A percentile compares a stretch with the other conserved stretches of the same genome.
These are phyloP conservation scores for Pseudocheirus occidentalis DNA, from an alignment of 2,797 vertebrate genomes.

Conservation along the genomic window DNA sequence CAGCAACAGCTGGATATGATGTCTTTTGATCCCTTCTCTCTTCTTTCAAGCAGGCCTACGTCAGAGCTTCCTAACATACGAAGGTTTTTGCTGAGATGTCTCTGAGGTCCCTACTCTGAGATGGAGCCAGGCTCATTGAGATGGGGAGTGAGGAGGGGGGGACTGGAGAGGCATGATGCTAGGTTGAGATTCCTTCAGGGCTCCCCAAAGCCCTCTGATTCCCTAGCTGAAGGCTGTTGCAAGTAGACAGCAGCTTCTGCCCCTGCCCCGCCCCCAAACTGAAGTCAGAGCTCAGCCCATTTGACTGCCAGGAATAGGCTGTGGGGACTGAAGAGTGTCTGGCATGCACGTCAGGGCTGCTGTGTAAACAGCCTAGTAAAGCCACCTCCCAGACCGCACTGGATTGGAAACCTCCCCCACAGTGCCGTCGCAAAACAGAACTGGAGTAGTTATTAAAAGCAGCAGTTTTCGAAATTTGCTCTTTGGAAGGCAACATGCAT, in stretches of 20 bases:
- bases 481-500: slow-evolving; percentile 36
- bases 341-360: background rate
- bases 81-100: background rate
- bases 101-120: background rate
- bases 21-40: background rate
- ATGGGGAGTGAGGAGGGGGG: background rate
- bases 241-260: background rate
- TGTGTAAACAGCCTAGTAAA: slow-evolving; percentile 60
- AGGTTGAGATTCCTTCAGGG: background rate
- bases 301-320: slow-evolving; percentile 71
- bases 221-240: background rate
- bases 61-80: background rate
- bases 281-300: slow-evolving; percentile 23
- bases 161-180: background rate
- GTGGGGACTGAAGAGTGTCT: slow-evolving; percentile 40
- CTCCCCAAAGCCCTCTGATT: background rate
- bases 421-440: slow-evolving; percentile 34
- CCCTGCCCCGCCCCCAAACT: background rate
- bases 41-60: background rate
- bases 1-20: background rate
- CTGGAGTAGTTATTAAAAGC: slow-evolving; percentile 60
- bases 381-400: slow-evolving; percentile 36
- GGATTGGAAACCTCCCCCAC: slow-evolving; percentile 46
- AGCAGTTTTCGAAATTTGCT: slow-evolving; percentile 55
- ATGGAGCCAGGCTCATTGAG: background rate